Percentiles rank a stretch among this genome's conserved stretches.
phyloP scores from a whole-genome alignment of 1,140 invertebrate species.

The Idris sp. region DNA sequence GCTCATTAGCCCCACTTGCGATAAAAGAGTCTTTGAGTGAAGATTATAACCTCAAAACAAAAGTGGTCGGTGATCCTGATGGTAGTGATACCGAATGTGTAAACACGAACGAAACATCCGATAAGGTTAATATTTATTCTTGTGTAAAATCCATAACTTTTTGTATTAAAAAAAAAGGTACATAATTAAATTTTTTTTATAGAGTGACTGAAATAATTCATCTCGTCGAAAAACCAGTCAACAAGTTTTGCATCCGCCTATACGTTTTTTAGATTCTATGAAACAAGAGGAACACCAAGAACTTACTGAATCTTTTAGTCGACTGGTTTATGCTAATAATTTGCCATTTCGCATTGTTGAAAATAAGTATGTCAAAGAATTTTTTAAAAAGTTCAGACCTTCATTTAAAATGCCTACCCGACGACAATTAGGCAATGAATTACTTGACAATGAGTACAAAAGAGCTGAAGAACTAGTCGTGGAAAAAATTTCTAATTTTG shows the following conservation, averaged over 20 bases:
- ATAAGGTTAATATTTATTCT: slow-evolving; percentile 6
- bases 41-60: slow-evolving; percentile 11
- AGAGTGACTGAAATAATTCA: too few relatives aligned
- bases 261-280: slow-evolving; percentile 6
- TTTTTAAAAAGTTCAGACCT: slow-evolving; percentile 28
- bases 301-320: slow-evolving; percentile 6
- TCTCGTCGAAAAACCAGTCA: background rate
- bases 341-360: slow-evolving; percentile 25
- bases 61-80: background rate
- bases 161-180: too few relatives aligned
- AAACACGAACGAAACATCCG: background rate
- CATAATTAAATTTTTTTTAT: too few relatives aligned
- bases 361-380: slow-evolving; percentile 34
- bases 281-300: slow-evolving; percentile 8
- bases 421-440: slow-evolving; percentile 18
- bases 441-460: slow-evolving; percentile 28
- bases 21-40: slow-evolving; percentile 8
- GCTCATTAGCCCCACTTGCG: slow-evolving; percentile 1
- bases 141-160: too few relatives aligned
- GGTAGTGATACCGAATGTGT: too few relatives aligned
- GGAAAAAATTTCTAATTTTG: slow-evolving; percentile 16
- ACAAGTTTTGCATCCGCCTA: background rate
- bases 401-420: slow-evolving; percentile 19
- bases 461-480: slow-evolving; percentile 8
- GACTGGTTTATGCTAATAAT: slow-evolving; percentile 29